These are phyloP conservation scores for Syngnathus floridae DNA, from an alignment of 2,113 vertebrate genomes.

Conservation along the genomic window DNA sequence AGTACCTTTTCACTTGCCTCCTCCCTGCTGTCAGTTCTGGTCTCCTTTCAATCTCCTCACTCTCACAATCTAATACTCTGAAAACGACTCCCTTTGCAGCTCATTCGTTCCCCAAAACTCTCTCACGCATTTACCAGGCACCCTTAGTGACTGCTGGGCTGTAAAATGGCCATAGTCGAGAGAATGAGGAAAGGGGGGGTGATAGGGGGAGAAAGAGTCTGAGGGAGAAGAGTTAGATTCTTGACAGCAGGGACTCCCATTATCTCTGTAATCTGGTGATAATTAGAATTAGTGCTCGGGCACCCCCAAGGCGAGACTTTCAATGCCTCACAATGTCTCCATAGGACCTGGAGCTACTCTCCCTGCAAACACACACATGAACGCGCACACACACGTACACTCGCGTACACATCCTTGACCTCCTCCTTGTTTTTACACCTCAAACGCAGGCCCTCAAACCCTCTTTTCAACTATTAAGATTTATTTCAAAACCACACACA, in stretches of 20 bases:
- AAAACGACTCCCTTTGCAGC: conserved; percentile 60
- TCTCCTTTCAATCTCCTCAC: conserved; percentile 64
- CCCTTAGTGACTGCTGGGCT: conserved; percentile 63
- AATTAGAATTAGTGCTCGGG: conserved; percentile 71
- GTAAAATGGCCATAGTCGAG: conserved; percentile 65
- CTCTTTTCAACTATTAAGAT: conserved; percentile 48
- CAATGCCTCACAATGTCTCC: conserved; percentile 62
- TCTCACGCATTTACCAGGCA: conserved; percentile 53
- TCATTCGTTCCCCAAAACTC: conserved; percentile 60
- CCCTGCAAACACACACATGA: conserved; percentile 20
- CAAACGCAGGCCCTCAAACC: conserved; percentile 44
- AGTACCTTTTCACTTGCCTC: conserved; percentile 61
- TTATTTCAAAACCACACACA: conserved; percentile 47
- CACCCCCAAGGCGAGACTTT: conserved; percentile 54
- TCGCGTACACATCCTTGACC: conserved; percentile 45
- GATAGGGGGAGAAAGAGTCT: conserved; percentile 44
- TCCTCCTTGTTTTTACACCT: conserved; percentile 25
- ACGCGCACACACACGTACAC: conserved; percentile 10
- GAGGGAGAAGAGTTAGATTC: conserved; percentile 56
- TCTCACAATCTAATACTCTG: conserved; percentile 60
- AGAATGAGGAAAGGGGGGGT: conserved; percentile 38
- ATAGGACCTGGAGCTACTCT: conserved; percentile 53
- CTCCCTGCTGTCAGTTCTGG: conserved; percentile 61
- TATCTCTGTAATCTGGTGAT: conserved; percentile 76
- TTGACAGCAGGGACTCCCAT: conserved; percentile 65